Base-by-base conservation (phyloP, 2,797 vertebrate genomes). In the Coregonus suidteri region DNA sequence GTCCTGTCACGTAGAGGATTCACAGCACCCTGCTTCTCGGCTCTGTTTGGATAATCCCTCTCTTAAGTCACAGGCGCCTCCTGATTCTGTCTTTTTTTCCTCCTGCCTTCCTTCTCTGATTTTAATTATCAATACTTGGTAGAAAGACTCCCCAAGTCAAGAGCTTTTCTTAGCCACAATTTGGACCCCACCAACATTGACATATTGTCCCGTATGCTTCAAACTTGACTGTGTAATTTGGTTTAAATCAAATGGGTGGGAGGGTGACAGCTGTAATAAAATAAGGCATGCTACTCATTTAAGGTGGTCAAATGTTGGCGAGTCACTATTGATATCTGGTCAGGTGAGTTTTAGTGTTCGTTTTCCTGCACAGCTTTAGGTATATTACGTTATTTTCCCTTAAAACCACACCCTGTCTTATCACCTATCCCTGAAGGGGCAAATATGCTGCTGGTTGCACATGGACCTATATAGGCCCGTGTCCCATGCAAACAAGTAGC, bases 341-440 rank as follows among this genome's bases (percentile, higher is more conserved):
- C 79, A 87, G 87, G 86, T 89, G 83, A 88, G 85, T 85, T 77
- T 77, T 35, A 35, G 75, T 85, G 87, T 88, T 85, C 84, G 85
- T 87, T 84, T 77, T 81, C 69, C 78, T 72, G n/a, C 35, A 78
- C 41, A 66, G 66, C 72, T 71, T 66, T 30, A 20, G 47, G 71
- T 74, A 54, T 64, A 53, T 64, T 25, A 6, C 62, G 65, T 51
- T 77, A 20, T 35, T 20, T 35, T 35, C 80, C 73, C 47, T 13
- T 85, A 80, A 89, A 90, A 82, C 78, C 72, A 88, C 83, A 87
- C 88, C 88, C 84, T 84, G 87, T 89, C 41, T 47, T 47, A 87
- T 67, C 79, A 86, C 91, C 89, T 90, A 89, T 88, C 75, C 56
- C 88, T 88, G 88, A 92, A 92, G 90, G 90, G 89, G 91, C 90